Evolutionary conservation across 2,113 vertebrate species (phyloP), one percentile per base, ranked within the genome.

Genomic region (Strix aluco): DNA sequence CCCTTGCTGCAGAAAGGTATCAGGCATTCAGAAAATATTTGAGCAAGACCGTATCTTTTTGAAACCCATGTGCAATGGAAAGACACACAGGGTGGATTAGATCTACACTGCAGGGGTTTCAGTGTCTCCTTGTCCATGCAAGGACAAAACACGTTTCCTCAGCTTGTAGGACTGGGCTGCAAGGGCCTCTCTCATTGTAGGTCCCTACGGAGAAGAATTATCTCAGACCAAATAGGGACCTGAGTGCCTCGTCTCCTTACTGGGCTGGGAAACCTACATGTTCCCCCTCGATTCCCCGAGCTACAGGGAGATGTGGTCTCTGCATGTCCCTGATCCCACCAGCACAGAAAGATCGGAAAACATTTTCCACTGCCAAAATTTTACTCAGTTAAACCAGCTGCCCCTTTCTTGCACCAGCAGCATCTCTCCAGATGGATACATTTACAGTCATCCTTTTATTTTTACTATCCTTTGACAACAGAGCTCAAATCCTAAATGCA

Each of bases 161-260:
- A 8, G 57, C 81, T 19, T 18, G 49, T 4, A 7, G 20, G 32
- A 9, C 44, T 6, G 49, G 57, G 62, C 57, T 42, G 29, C 1
- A 3, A 55, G 26, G 22, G 34, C 40, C 2, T 32, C 40, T 59
- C 49, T 44, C 44, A 2, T 1, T 6, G 15, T 21, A 59, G 26
- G 34, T 69, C 80, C 47, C 63, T 6, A 5, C 0, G 1, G 63
- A 65, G 61, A 49, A 38, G 34, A 38, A 29, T 17, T 20, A 9
- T 11, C 19, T 2, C 18, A 49, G 52, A 5, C 2, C 0, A 1
- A 65, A 74, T 1, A n/a, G 10, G 34, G 22, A 52, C 21, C 32
- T 1, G 10, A 25, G 63, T 38, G 36, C 49, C 72, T 49, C 51
- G n/a, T 66, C 4, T 86, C 34, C 25, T 23, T 49, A 8, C 49